Evolutionary conservation across 1,140 invertebrate genomes (phyloP).

Genomic region (Triops longicaudatus): DNA sequence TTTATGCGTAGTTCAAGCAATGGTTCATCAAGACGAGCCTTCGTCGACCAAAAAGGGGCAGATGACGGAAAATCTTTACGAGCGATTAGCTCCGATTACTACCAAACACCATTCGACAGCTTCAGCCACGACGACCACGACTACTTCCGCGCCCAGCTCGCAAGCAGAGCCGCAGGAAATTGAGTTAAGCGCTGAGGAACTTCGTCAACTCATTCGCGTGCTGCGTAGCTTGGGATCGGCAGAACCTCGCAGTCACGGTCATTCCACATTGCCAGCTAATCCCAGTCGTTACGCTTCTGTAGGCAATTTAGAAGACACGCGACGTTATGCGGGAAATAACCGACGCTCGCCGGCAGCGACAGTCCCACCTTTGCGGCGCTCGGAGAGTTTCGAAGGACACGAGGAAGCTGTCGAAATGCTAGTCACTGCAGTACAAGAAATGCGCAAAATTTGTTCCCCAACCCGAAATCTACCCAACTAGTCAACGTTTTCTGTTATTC

Average conservation of each 20-base stretch:
- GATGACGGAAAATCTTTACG: not conserved
- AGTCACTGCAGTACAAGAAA: constrained; percentile 61
- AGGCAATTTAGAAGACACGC: constrained; percentile 1
- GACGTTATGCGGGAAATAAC: constrained; percentile 38
- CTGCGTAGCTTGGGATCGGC: constrained; percentile 18
- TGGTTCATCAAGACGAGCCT: constrained; percentile 26
- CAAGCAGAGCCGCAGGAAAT: constrained; percentile 18
- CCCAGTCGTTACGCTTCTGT: constrained; percentile 2
- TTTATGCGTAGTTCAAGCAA: constrained; percentile 26
- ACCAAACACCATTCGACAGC: not conserved
- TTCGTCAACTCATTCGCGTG: constrained; percentile 24
- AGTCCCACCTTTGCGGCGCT: constrained; percentile 45
- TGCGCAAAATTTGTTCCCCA: constrained; percentile 36
- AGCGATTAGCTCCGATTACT: not conserved
- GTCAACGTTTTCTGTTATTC: not conserved
- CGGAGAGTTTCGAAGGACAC: constrained; percentile 60
- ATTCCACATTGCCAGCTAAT: not conserved
- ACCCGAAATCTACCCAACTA: not conserved
- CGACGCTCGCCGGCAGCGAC: constrained; percentile 34
- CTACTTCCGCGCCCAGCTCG: not conserved
- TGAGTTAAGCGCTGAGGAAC: constrained; percentile 17
- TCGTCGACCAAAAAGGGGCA: not conserved
- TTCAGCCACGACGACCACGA: not conserved
- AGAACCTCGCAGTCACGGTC: not conserved
- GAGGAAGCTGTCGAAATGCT: constrained; percentile 60